Conservation (phyloP, 2,797 vertebrate species). For the Oceanodroma leucorhoa region DNA sequence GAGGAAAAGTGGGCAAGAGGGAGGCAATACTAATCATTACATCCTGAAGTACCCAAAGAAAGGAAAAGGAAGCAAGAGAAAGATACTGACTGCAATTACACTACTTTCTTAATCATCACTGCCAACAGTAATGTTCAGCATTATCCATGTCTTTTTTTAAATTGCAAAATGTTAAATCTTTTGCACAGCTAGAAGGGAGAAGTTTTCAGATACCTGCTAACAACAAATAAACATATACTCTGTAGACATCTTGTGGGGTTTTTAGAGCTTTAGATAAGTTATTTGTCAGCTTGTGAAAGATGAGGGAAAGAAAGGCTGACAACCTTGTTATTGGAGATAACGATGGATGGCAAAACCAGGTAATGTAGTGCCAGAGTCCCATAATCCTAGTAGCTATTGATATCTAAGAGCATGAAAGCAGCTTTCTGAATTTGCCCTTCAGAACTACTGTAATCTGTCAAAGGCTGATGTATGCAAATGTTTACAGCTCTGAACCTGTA, state of each 20-base stretch:
- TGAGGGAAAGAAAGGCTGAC: neutral
- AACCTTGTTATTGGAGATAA: neutral
- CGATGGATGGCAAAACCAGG: neutral
- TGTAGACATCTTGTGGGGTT: rapidly evolving
- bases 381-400: neutral
- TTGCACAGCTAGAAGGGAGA: neutral
- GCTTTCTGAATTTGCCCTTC: neutral
- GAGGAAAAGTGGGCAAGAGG: neutral
- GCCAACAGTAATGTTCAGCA: neutral
- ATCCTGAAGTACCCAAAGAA: neutral
- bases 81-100: neutral
- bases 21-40: neutral
- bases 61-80: neutral
- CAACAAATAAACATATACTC: neutral
- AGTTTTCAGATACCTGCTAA: neutral
- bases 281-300: neutral
- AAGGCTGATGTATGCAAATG: neutral
- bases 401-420: neutral
- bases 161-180: neutral
- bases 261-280: neutral
- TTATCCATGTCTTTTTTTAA: rapidly evolving
- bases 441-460: neutral
- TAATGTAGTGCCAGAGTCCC: neutral
- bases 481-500: neutral
- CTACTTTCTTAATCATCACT: neutral